Conservation (phyloP, 2,113 vertebrate genomes). For the Dipodomys stephensi region DNA sequence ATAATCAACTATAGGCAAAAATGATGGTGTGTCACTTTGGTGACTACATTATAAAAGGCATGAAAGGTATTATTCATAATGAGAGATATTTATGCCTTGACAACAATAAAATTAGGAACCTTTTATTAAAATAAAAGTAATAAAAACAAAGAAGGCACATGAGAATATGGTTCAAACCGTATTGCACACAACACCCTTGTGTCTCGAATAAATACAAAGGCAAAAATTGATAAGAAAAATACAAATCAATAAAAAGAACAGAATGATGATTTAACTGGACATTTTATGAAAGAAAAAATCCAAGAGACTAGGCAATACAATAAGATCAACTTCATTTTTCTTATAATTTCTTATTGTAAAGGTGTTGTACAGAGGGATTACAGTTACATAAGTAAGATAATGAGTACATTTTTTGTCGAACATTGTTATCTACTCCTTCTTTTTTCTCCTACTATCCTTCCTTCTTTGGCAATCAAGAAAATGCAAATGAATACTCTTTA, state of each 20-base stretch:
- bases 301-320: constrained; percentile 22
- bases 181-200: background rate
- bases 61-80: background rate
- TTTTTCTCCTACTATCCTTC: too few relatives aligned
- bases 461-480: background rate
- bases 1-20: background rate
- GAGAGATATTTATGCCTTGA: background rate
- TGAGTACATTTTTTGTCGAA: too few relatives aligned
- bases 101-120: constrained; percentile 1
- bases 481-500: background rate
- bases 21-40: background rate
- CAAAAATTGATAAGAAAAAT: constrained; percentile 27
- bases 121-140: background rate
- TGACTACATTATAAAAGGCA: background rate
- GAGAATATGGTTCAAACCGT: background rate
- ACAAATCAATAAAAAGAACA: background rate
- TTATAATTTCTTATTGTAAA: too few relatives aligned
- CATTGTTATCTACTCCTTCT: too few relatives aligned
- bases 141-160: background rate
- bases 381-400: too few relatives aligned
- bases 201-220: background rate
- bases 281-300: constrained; percentile 13
- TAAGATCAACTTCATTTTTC: background rate
- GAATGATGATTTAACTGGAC: background rate
- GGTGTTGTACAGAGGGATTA: too few relatives aligned